A percentile compares a stretch with the other conserved stretches of the same genome.
phyloP scores from a whole-genome alignment of 2,797 vertebrate species.

The Champsocephalus esox region DNA sequence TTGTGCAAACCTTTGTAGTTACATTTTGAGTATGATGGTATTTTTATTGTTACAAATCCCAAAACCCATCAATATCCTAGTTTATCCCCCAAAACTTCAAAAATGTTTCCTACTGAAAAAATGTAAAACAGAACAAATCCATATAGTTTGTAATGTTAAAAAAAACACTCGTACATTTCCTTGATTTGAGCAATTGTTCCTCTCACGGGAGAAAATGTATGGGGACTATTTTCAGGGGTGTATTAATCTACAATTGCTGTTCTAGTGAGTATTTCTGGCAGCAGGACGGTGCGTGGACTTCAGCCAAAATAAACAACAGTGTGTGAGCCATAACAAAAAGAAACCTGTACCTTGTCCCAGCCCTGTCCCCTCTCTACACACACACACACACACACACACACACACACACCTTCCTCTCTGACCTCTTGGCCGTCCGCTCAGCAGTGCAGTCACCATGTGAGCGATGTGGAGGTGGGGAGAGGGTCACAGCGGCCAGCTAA shows the following conservation, averaged over 20 bases:
- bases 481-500: conserved; percentile 69
- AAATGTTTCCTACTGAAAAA: too few species aligned
- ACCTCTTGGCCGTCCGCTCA: conserved; percentile 65
- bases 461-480: conserved; percentile 60
- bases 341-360: background rate
- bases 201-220: too few species aligned
- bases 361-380: background rate
- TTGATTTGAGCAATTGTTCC: too few species aligned
- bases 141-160: too few species aligned
- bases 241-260: conserved; percentile 3
- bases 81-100: too few species aligned
- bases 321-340: conserved; percentile 1
- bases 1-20: background rate
- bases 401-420: conserved; percentile 37
- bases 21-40: background rate
- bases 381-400: conserved; percentile 18
- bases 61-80: too few species aligned
- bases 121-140: too few species aligned
- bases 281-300: background rate
- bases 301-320: conserved; percentile 1
- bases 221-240: background rate
- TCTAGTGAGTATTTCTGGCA: background rate
- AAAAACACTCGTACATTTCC: too few species aligned
- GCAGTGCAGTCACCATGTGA: conserved; percentile 70
- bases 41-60: too few species aligned